phyloP scores from a whole-genome alignment of 2,113 vertebrate species.

The Irena cyanogastra region DNA sequence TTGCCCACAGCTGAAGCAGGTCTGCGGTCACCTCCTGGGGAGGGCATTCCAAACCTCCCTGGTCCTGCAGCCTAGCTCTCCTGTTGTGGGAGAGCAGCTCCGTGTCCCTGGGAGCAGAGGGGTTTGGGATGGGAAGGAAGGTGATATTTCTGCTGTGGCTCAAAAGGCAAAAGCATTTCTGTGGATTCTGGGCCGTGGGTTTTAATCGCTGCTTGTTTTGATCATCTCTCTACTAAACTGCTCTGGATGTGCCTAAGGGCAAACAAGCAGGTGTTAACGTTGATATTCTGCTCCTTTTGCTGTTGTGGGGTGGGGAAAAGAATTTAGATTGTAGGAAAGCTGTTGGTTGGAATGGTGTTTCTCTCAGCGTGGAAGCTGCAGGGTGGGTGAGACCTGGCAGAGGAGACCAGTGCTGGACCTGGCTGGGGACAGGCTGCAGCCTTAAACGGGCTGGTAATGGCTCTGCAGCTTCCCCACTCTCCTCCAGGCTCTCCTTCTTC shows the following conservation, averaged over 20 bases:
- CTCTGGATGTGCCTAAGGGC: not conserved
- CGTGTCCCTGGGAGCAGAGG: not conserved
- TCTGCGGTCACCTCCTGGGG: not conserved
- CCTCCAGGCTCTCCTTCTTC: not conserved
- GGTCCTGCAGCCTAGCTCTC: not conserved
- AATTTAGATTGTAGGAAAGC: not conserved
- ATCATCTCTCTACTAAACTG: not conserved
- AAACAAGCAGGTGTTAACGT: not conserved
- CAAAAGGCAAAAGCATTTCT: not conserved
- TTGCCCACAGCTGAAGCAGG: not conserved
- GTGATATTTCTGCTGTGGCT: not conserved
- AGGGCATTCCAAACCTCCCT: not conserved
- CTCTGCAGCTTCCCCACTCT: not conserved
- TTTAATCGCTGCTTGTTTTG: not conserved
- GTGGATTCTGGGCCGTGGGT: not conserved
- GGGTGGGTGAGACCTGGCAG: not conserved
- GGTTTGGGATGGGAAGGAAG: not conserved
- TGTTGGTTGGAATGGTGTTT: not conserved
- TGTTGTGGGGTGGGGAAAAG: not conserved
- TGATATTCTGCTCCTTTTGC: not conserved
- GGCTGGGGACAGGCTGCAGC: not conserved
- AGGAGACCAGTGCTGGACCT: not conserved
- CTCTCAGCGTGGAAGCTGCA: not conserved
- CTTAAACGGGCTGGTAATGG: not conserved
- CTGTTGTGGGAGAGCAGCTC: not conserved